A percentile compares a stretch with the other conserved stretches of the same genome.
phyloP scores from a whole-genome alignment of 2,888 invertebrate species.

The Drosophila mimica region DNA sequence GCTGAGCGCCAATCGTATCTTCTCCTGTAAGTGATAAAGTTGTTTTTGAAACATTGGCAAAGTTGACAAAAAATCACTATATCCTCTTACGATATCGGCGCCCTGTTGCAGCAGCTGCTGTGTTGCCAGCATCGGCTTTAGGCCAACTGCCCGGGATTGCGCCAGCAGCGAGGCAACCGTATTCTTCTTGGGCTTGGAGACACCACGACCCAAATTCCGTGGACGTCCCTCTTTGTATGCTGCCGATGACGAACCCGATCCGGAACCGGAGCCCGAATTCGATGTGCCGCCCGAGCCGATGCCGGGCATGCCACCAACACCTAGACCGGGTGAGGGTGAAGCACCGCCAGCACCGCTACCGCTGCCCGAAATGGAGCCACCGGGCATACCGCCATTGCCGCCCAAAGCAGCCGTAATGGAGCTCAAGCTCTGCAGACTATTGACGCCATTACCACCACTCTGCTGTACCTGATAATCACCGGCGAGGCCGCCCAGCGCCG shows the following conservation, averaged over 20 bases:
- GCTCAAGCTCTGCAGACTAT: slow-evolving; percentile 84
- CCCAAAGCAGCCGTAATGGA: slow-evolving; percentile 85
- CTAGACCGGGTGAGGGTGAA: slow-evolving; percentile 60
- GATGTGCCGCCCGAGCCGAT: slow-evolving; percentile 46
- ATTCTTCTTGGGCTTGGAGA: slow-evolving; percentile 96
- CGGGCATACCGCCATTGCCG: slow-evolving; percentile 69
- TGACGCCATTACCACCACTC: slow-evolving; percentile 66
- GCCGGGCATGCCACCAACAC: slow-evolving; percentile 53
- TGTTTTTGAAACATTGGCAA: background rate
- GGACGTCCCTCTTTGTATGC: slow-evolving; percentile 90
- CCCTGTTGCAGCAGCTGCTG: slow-evolving; percentile 87
- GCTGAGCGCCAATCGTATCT: slow-evolving; percentile 86
- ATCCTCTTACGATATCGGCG: slow-evolving; percentile 85
- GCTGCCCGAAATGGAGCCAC: slow-evolving; percentile 70
- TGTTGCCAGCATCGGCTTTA: slow-evolving; percentile 91
- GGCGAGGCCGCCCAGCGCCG: slow-evolving; percentile 47
- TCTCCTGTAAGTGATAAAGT: slow-evolving; percentile 84
- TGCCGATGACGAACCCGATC: slow-evolving; percentile 50
- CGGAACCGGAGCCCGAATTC: slow-evolving; percentile 50
- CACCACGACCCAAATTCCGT: slow-evolving; percentile 93
- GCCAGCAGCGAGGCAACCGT: slow-evolving; percentile 95
- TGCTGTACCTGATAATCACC: slow-evolving; percentile 61
- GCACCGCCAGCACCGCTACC: slow-evolving; percentile 64
- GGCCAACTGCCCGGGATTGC: slow-evolving; percentile 93
- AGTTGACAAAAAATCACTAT: background rate